These are phyloP conservation scores for Gonatopus flavifemur DNA, from an alignment of 1,140 invertebrate species.

Conservation along the genomic window DNA sequence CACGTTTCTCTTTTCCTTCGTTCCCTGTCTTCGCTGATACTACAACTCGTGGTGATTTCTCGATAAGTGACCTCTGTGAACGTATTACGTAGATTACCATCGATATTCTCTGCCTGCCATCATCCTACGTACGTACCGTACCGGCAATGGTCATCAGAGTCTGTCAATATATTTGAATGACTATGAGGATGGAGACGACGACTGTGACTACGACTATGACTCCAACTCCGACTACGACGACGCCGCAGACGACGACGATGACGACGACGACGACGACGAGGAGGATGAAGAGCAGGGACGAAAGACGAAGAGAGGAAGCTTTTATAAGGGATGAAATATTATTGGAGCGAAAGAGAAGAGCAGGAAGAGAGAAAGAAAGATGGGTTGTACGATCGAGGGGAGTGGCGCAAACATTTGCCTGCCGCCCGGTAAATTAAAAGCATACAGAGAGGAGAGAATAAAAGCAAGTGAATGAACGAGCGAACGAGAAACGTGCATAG, in stretches of 20 bases:
- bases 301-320: conserved; percentile 4
- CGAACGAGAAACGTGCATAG: conserved; percentile 24
- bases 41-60: conserved; percentile 11
- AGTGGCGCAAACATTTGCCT: conserved; percentile 60
- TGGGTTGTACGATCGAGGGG: conserved; percentile 53
- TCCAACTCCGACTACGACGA: conserved; percentile 11
- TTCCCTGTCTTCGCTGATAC: too few relatives aligned
- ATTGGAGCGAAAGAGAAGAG: conserved; percentile 22
- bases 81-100: conserved; percentile 41
- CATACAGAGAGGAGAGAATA: conserved; percentile 54
- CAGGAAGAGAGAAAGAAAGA: conserved; percentile 35
- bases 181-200: conserved; percentile 14
- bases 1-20: too few relatives aligned
- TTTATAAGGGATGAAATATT: conserved; percentile 25
- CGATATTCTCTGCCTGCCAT: conserved; percentile 16
- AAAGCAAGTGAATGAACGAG: conserved; percentile 45
- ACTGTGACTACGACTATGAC: conserved; percentile 10
- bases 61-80: conserved; percentile 28
- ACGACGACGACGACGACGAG: conserved; percentile 15
- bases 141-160: conserved; percentile 35
- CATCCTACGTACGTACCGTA: conserved; percentile 10
- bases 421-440: conserved; percentile 60
- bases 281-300: conserved; percentile 7
- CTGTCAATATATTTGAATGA: conserved; percentile 44
- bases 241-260: conserved; percentile 9